These are phyloP conservation scores for Lordiphosa collinella DNA, from an alignment of 1,140 invertebrate genomes.

Conservation along the genomic window DNA sequence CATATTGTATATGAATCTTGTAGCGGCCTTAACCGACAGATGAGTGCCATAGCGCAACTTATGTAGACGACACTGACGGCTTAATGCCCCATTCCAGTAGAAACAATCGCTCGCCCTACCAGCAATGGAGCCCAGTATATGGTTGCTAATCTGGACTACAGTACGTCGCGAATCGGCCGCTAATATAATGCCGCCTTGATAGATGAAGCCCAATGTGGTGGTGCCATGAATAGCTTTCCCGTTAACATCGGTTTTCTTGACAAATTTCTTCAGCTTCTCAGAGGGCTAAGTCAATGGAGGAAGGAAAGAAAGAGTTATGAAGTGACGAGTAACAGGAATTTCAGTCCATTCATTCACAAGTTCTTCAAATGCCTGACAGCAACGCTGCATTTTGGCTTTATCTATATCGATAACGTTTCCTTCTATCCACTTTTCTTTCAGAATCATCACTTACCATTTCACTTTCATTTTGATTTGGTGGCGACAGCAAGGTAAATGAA, in stretches of 20 bases:
- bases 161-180: conserved; percentile 98
- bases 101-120: conserved; percentile 96
- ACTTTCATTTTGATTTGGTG: no score
- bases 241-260: conserved; percentile 85
- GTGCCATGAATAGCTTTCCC: conserved; percentile 97
- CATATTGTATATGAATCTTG: conserved; percentile 98
- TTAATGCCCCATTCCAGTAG: conserved; percentile 97
- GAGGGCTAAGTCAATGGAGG: conserved; percentile 80
- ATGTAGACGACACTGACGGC: conserved; percentile 96
- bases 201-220: conserved; percentile 95
- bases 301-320: no score
- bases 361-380: no score
- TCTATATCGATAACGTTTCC: no score
- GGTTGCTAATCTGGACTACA: conserved; percentile 97
- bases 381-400: no score
- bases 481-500: no score
- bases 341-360: no score
- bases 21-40: conserved; percentile 96
- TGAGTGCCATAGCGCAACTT: conserved; percentile 90
- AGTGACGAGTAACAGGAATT: no score
- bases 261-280: conserved; percentile 82
- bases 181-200: conserved; percentile 93
- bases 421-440: no score
- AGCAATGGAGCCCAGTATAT: conserved; percentile 82
- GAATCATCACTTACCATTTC: no score